Conservation (phyloP, 2,888 invertebrate species). For the Tricholauxania praeusta region DNA sequence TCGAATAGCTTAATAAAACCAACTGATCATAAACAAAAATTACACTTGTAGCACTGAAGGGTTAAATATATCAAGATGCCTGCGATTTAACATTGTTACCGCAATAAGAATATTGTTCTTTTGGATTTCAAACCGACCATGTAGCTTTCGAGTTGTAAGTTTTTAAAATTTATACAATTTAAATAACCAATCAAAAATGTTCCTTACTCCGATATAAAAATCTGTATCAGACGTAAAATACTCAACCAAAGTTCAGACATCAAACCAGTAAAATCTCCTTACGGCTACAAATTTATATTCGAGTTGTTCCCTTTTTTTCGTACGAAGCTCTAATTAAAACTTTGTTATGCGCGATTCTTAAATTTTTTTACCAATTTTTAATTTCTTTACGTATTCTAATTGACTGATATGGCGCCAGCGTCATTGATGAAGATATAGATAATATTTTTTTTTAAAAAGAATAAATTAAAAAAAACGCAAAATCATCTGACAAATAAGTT, state of each 20-base stretch:
- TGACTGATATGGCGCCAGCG: neutral
- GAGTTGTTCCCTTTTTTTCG: neutral
- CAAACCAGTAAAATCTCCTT: neutral
- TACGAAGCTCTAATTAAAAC: neutral
- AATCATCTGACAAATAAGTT: neutral
- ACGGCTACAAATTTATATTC: neutral
- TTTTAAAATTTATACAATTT: no score
- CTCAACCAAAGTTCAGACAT: neutral
- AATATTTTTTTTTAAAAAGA: neutral
- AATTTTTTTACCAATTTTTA: neutral
- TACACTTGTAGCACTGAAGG: no score
- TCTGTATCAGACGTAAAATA: neutral
- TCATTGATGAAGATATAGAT: conserved; percentile 1
- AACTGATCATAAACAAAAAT: no score
- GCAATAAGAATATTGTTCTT: no score
- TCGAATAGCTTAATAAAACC: no score
- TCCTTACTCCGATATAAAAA: no score
- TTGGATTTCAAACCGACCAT: no score
- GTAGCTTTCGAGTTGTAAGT: no score
- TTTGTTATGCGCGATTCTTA: neutral
- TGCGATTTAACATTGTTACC: no score
- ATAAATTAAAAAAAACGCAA: neutral
- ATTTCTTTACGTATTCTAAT: neutral
- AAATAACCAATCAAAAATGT: no score
- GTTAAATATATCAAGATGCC: no score